phyloP scores from a whole-genome alignment of 2,113 vertebrate genomes.

The Nycticebus coucang region DNA sequence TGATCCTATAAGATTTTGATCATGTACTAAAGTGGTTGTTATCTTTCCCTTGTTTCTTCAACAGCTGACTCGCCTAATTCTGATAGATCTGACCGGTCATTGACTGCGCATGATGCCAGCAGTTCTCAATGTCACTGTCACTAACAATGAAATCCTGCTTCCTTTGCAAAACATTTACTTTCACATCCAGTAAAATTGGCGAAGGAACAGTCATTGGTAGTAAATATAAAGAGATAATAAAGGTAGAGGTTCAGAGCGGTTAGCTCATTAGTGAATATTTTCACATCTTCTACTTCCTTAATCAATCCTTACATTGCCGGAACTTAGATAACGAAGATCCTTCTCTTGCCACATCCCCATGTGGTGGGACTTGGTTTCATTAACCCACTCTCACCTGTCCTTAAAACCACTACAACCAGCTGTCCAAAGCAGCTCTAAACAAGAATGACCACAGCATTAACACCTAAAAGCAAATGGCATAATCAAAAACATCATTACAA shows the following conservation, averaged over 20 bases:
- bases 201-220: not conserved
- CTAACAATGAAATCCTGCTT: not conserved
- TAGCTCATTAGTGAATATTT: constrained; percentile 15
- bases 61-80: not conserved
- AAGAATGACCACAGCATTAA: constrained; percentile 49
- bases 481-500: constrained; percentile 31
- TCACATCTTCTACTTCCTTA: constrained; percentile 36
- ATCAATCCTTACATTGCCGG: constrained; percentile 36
- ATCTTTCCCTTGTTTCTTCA: not conserved
- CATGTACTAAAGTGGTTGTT: not conserved
- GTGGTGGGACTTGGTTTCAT: not conserved
- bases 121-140: not conserved
- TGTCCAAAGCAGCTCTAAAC: constrained; percentile 44
- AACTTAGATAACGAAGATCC: constrained; percentile 31
- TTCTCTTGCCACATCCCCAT: not conserved
- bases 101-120: not conserved
- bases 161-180: not conserved
- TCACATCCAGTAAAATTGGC: not conserved
- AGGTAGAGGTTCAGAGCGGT: not conserved
- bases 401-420: not conserved
- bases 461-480: constrained; percentile 43
- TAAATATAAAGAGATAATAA: not conserved
- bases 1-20: not conserved
- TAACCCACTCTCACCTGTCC: not conserved
- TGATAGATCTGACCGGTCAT: not conserved